phyloP scores from a whole-genome alignment of 2,888 invertebrate genomes.

The Polyommatus iphigenia region DNA sequence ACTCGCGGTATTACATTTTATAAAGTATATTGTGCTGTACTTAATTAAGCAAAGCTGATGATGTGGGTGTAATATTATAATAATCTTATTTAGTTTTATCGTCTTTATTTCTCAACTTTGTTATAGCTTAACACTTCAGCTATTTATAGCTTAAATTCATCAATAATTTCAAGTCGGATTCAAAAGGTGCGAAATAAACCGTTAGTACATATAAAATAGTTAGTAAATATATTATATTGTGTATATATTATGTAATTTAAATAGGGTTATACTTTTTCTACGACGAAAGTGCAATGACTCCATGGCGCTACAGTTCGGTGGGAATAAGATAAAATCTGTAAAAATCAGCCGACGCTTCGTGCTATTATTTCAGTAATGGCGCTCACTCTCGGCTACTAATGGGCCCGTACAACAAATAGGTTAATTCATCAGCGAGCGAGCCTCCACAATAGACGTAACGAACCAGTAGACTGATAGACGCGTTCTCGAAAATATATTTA shows the following conservation, averaged over 20 bases:
- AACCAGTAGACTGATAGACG: too few relatives aligned
- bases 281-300: neutral
- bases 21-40: neutral
- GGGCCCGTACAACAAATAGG: slow-evolving; percentile 49
- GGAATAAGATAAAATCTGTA: neutral
- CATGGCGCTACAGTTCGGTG: neutral
- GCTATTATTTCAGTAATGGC: neutral
- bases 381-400: slow-evolving; percentile 35
- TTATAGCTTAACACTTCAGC: neutral
- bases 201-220: too few relatives aligned
- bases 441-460: slow-evolving; percentile 27
- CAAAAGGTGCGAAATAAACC: neutral
- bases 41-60: neutral
- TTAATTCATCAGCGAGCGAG: slow-evolving; percentile 56
- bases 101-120: neutral
- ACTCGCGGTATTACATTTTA: neutral
- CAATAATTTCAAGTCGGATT: neutral
- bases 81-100: neutral
- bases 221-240: too few relatives aligned
- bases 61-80: neutral
- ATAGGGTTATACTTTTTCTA: too few relatives aligned
- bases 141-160: neutral
- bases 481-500: too few relatives aligned
- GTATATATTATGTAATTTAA: too few relatives aligned
- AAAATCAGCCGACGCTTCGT: slow-evolving; percentile 1